Percentiles rank a stretch among this genome's conserved stretches.
phyloP scores from a whole-genome alignment of 2,113 vertebrate species.

The Himantopus leucocephalus region DNA sequence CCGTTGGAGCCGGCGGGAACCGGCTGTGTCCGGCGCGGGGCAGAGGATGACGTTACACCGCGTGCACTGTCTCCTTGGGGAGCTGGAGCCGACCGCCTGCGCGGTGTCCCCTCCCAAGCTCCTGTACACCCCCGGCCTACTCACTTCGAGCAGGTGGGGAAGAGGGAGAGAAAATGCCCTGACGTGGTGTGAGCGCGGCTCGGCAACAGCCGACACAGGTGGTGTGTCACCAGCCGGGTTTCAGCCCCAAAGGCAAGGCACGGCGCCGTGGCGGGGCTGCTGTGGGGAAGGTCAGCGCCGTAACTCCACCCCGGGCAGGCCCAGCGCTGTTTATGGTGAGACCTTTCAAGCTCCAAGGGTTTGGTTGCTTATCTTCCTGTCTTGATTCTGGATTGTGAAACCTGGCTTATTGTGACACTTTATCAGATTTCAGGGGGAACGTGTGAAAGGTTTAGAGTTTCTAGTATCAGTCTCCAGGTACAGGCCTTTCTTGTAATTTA shows the following conservation, averaged over 20 bases:
- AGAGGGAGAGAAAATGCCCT: background rate
- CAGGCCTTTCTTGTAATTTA: background rate
- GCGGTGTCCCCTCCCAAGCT: background rate
- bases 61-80: too few relatives aligned
- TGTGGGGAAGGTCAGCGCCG: background rate
- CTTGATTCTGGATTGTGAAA: background rate
- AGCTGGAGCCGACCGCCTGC: too few relatives aligned
- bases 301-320: background rate
- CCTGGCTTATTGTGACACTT: background rate
- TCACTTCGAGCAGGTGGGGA: background rate
- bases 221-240: too few relatives aligned
- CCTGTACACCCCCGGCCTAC: too few relatives aligned
- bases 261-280: fast-evolving
- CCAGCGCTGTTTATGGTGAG: background rate
- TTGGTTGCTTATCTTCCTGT: background rate
- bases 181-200: background rate
- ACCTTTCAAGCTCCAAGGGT: background rate
- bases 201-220: background rate
- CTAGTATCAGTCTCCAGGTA: background rate
- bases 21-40: fast-evolving
- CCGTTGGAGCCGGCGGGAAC: fast-evolving
- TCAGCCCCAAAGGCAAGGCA: background rate
- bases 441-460: background rate
- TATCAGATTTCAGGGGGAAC: background rate
- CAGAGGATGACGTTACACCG: background rate